phyloP scores from a whole-genome alignment of 2,113 vertebrate species.

The Naja naja region DNA sequence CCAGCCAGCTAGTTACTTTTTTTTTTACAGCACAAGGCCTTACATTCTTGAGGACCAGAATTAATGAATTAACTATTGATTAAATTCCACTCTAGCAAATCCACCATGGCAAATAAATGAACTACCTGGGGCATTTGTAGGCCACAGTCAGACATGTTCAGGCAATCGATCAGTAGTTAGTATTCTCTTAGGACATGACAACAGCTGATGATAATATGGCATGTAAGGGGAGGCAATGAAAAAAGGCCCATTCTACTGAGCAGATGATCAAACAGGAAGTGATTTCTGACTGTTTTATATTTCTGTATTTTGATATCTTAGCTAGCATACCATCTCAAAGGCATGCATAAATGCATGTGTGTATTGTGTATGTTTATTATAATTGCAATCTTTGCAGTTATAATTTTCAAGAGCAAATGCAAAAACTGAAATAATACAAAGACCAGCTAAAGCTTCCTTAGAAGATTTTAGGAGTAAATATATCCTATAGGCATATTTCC shows the following conservation, averaged over 20 bases:
- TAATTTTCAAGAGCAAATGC: constrained; percentile 35
- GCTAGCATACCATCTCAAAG: constrained; percentile 51
- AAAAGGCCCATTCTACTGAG: constrained; percentile 60
- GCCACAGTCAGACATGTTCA: constrained; percentile 80
- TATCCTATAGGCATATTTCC: constrained; percentile 16
- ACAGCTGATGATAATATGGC: constrained; percentile 81
- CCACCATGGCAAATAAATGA: constrained; percentile 91
- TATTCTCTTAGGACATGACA: constrained; percentile 81
- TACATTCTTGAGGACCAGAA: constrained; percentile 74
- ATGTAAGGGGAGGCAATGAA: constrained; percentile 66
- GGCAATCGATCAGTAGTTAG: constrained; percentile 86
- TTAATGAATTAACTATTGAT: constrained; percentile 96
- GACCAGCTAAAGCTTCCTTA: constrained; percentile 37
- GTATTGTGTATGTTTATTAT: background rate
- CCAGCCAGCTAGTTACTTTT: constrained; percentile 59
- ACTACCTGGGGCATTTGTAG: constrained; percentile 85
- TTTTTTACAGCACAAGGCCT: constrained; percentile 60
- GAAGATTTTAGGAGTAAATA: constrained; percentile 12
- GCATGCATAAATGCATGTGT: constrained; percentile 16
- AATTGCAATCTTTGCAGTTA: constrained; percentile 27
- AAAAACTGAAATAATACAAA: constrained; percentile 35
- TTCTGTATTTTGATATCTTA: constrained; percentile 51
- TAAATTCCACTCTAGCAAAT: constrained; percentile 91
- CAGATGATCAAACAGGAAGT: constrained; percentile 57
- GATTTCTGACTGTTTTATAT: constrained; percentile 50